These are phyloP conservation scores for Hyles euphorbiae DNA, from an alignment of 1,140 invertebrate species.

Conservation along the genomic window DNA sequence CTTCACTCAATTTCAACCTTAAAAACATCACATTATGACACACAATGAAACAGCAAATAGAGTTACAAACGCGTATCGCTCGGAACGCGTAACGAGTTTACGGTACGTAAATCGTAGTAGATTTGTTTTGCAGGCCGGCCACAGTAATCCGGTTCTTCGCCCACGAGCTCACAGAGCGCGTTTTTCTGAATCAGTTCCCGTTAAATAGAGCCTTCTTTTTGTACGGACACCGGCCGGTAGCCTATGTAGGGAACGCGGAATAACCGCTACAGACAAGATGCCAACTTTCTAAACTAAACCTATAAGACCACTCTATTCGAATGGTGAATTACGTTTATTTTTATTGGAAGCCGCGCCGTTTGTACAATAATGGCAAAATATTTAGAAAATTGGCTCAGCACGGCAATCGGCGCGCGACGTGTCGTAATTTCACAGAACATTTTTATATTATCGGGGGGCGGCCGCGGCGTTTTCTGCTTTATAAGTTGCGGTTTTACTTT, in stretches of 20 bases:
- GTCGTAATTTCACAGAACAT: constrained; percentile 40
- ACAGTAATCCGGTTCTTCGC: constrained; percentile 62
- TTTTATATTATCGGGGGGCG: constrained; percentile 32
- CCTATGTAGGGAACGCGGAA: constrained; percentile 60
- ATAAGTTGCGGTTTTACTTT: constrained; percentile 47
- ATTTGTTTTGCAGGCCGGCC: constrained; percentile 65
- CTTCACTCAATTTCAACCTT: constrained; percentile 39
- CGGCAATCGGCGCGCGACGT: constrained; percentile 29
- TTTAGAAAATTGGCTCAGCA: constrained; percentile 45
- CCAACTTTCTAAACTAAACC: constrained; percentile 73
- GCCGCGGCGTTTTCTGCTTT: constrained; percentile 38
- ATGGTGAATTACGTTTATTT: constrained; percentile 61
- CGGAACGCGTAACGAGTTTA: constrained; percentile 65
- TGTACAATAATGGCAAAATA: constrained; percentile 56
- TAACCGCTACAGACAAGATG: constrained; percentile 69
- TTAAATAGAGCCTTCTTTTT: constrained; percentile 66
- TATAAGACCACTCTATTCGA: constrained; percentile 57
- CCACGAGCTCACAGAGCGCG: constrained; percentile 40
- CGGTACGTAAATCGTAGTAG: constrained; percentile 71
- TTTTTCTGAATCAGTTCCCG: constrained; percentile 55
- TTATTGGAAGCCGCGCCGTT: constrained; percentile 45
- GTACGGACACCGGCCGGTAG: constrained; percentile 49
- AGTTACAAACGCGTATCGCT: constrained; percentile 46
- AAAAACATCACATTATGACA: constrained; percentile 27
- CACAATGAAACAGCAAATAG: constrained; percentile 32